phyloP scores from a whole-genome alignment of 2,113 vertebrate genomes.

The Pygoscelis antarcticus region DNA sequence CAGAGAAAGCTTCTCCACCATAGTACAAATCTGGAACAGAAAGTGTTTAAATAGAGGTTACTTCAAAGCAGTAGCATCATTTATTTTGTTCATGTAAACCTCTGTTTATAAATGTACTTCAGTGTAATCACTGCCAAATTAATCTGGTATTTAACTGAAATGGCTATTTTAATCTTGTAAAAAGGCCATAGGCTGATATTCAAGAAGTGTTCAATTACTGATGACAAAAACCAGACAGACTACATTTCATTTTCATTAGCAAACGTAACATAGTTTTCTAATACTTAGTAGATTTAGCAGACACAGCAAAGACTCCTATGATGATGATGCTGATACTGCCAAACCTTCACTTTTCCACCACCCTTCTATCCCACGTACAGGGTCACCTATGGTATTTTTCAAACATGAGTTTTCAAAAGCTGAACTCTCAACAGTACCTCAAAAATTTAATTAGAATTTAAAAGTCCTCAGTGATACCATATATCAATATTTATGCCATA shows the following conservation, averaged over 20 bases:
- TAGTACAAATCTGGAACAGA: conserved; percentile 93
- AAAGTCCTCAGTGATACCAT: not conserved
- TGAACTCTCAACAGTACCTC: not conserved
- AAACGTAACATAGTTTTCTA: not conserved
- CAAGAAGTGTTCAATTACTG: not conserved
- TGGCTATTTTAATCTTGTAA: not conserved
- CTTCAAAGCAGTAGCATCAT: not conserved
- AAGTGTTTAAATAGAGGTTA: not conserved
- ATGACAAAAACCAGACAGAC: not conserved
- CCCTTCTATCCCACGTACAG: not conserved
- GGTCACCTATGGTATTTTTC: not conserved
- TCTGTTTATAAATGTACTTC: not conserved
- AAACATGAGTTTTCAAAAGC: not conserved
- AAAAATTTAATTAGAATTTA: not conserved
- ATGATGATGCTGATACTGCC: not conserved
- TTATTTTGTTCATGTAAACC: not conserved
- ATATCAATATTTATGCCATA: not conserved
- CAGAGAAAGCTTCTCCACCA: conserved; percentile 97
- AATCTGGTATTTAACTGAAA: not conserved
- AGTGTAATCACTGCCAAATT: not conserved
- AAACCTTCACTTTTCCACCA: not conserved
- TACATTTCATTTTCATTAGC: not conserved
- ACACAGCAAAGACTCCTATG: not conserved
- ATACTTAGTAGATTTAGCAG: not conserved
- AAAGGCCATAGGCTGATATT: not conserved